Evolutionary conservation across 2,888 invertebrate genomes (phyloP).

Genomic region (Eulithis prunata): DNA sequence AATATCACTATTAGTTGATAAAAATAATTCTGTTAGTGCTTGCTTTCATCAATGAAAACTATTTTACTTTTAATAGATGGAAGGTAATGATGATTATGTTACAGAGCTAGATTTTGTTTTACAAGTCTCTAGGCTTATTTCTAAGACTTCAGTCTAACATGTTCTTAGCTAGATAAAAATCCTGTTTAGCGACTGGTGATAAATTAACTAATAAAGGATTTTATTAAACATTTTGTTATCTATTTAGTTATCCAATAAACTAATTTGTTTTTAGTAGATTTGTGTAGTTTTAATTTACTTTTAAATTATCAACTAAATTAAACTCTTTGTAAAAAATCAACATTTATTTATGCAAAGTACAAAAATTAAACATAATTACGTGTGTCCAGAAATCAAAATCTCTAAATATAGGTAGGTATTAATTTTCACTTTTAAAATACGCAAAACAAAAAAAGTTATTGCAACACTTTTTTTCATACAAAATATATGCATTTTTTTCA

Average conservation of each 20-base stretch:
- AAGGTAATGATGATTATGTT: background rate
- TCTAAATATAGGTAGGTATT: too few relatives aligned
- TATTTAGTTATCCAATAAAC: constrained; percentile 22
- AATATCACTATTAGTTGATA: too few relatives aligned
- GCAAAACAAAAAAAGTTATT: background rate
- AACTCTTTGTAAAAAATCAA: constrained; percentile 40
- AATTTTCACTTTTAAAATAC: too few relatives aligned
- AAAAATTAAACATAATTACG: constrained; percentile 48
- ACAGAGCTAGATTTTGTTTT: background rate
- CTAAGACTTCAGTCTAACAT: constrained; percentile 4
- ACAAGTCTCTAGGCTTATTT: background rate
- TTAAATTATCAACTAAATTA: background rate
- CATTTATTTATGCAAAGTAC: constrained; percentile 48
- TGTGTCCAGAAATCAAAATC: constrained; percentile 14
- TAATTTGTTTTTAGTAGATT: constrained; percentile 6
- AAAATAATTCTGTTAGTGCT: too few relatives aligned
- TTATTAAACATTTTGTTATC: constrained; percentile 30
- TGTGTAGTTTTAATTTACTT: constrained; percentile 10
- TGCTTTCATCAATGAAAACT: background rate
- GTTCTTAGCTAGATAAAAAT: constrained; percentile 10
- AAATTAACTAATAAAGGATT: constrained; percentile 29
- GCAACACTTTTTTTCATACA: background rate
- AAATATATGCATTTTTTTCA: too few relatives aligned
- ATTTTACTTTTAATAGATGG: background rate
- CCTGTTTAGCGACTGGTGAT: constrained; percentile 23